Evolutionary conservation across 2,113 vertebrate genomes (phyloP), one percentile per base, ranked within the genome.

Genomic region (Castor canadensis): DNA sequence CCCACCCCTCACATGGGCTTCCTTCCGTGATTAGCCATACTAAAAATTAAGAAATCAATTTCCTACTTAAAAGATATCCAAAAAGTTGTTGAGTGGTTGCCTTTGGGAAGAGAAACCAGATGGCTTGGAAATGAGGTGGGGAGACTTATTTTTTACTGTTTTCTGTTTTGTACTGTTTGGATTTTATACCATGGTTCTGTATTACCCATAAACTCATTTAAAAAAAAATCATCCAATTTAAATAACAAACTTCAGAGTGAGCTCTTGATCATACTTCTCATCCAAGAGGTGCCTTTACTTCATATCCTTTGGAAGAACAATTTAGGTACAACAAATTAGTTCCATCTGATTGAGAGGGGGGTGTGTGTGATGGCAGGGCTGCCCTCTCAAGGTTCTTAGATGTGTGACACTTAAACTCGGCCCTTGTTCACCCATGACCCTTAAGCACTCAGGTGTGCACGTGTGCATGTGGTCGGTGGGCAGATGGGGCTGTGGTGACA

Each of bases 231-330:
- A 85, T 52, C 71, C 91, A 49, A 54, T 58, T 89, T 86, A 96
- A 93, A 75, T 58, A 89, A 93, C 66, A 90, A 92, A 91, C 89
- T 93, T 95, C 86, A 88, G 83, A 93, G 86, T 79, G 69, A 95
- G 83, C 79, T 72, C 66, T 73, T 81, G 54, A 89, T 72, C 54
- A 71, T 16, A 76, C 45, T 92, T 77, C 91, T 94, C 49, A 82
- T 71, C 80, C 45, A 73, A 62, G 82, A 64, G 86, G 17, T 77
- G 64, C 52, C 62, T 96, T 96, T 97, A 97, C 38, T 96, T 85
- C 73, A 64, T 40, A 85, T 94, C 71, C 86, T 89, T 88, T 62
- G 64, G 67, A 94, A 86, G 85, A 71, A 32, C 4, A 7, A 0
- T 28, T 85, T n/a, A 93, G 79, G 64, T 84, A 62, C 45, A 16